Percentiles rank a stretch among this genome's conserved stretches.
Conservation (phyloP, 2,888 invertebrate species). For the Thecophora atra region DNA sequence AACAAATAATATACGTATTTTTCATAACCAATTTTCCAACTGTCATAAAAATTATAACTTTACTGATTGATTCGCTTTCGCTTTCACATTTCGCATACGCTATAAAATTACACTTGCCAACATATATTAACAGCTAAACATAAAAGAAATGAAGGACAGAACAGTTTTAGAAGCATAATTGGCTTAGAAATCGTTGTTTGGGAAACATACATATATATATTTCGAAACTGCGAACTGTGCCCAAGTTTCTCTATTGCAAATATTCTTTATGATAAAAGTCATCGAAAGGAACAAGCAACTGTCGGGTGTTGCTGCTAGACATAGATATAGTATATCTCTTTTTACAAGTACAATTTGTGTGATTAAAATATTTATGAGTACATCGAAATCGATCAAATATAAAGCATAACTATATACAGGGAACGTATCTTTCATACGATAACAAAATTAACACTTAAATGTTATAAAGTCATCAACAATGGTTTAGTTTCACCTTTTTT, state of each 20-base stretch:
- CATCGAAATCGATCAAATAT: conserved; percentile 4
- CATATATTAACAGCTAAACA: not conserved
- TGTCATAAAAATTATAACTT: conserved; percentile 49
- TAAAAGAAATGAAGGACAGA: too few species aligned
- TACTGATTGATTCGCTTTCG: conserved; percentile 6
- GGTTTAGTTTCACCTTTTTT: conserved; percentile 61
- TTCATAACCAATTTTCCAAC: conserved; percentile 22
- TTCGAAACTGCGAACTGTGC: too few species aligned
- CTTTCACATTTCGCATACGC: too few species aligned
- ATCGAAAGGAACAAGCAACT: too few species aligned
- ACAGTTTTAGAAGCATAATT: too few species aligned
- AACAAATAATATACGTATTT: conserved; percentile 15
- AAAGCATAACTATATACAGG: conserved; percentile 9
- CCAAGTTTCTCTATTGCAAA: too few species aligned
- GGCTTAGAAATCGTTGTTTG: too few species aligned
- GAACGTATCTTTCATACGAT: not conserved
- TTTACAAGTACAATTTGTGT: conserved; percentile 29
- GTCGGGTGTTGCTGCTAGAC: not conserved
- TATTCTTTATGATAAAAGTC: too few species aligned
- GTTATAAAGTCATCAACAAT: conserved; percentile 52
- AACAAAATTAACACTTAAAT: not conserved
- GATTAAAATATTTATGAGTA: not conserved
- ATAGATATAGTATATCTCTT: too few species aligned
- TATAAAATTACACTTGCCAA: conserved; percentile 9
- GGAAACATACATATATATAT: too few species aligned